Base-by-base conservation (phyloP, 2,888 invertebrate genomes). In the Drosophila neutralis region DNA sequence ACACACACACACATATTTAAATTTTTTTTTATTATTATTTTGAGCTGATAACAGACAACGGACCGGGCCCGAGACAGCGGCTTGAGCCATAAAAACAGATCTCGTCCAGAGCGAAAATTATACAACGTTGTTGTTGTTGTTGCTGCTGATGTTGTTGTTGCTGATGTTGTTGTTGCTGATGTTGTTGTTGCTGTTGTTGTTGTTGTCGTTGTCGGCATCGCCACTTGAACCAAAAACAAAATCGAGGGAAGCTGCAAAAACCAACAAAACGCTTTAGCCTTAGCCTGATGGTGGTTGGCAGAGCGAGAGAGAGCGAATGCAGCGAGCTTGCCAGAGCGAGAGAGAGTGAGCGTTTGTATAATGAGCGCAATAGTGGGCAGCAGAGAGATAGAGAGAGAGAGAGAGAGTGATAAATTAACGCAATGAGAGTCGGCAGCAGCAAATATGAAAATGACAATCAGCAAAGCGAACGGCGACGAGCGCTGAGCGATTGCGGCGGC, bases 21-120 rank as follows among this genome's bases (percentile, higher is more conserved):
- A 89, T 90, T 89, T 86, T 89, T 90, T 89, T 89, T 89, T 87
- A 86, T 88, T 90, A 90, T 87, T 90, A 90, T 87, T 90, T 80
- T 78, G 91, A 90, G 91, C 91, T 87, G 87, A 87, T 87, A 87
- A 87, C 90, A 90, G 88, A 90, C 87, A 88, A 73, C 87, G 68
- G 71, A 71, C 86, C 77, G 62, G 70, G 82, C 67, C 54, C 52
- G 65, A 56, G 72, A 69, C 60, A 61, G 83, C 73, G 80, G 80
- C 89, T 84, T 76, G 78, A 89, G 90, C 90, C 85, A 84, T 84
- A 89, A 90, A 88, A 81, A 78, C 84, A 89, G 90, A 89, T 88
- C 90, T 90, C 73, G 86, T 73, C 88, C 79, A 87, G 83, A 83
- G 83, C 88, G 69, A 84, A 89, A 77, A 82, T 88, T 88, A 86